Evolutionary conservation across 2,113 vertebrate species (phyloP).

Genomic region (Petrocephalus microphthalmus): DNA sequence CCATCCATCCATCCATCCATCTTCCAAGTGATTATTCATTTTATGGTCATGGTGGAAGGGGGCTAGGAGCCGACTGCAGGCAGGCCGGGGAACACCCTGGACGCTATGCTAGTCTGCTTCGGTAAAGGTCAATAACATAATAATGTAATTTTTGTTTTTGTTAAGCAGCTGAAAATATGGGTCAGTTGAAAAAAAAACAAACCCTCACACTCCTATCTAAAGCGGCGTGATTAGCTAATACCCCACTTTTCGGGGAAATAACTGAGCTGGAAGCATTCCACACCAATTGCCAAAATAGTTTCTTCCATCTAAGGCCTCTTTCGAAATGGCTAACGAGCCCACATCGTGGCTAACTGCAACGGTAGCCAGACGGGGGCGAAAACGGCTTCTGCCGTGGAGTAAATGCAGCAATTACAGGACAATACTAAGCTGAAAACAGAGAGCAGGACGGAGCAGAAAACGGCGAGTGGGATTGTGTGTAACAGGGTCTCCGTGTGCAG

Average conservation of each 20-base stretch:
- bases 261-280: conserved; percentile 42
- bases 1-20: too few relatives aligned
- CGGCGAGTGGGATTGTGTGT: conserved; percentile 40
- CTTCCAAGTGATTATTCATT: too few relatives aligned
- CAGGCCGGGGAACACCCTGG: background rate
- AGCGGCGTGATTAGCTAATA: conserved; percentile 9
- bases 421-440: conserved; percentile 41
- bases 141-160: background rate
- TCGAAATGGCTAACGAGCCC: conserved; percentile 41
- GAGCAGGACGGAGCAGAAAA: conserved; percentile 14
- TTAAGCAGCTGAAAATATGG: background rate
- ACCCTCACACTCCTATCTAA: background rate
- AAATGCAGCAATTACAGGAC: conserved; percentile 42
- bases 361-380: conserved; percentile 21
- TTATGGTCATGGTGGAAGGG: too few relatives aligned
- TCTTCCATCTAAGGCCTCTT: conserved; percentile 33
- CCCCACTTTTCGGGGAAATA: conserved; percentile 45
- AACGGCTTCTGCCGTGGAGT: background rate
- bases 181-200: background rate
- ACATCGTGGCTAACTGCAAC: conserved; percentile 42
- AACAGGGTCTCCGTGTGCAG: conserved; percentile 50
- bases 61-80: too few relatives aligned
- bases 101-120: background rate
- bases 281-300: conserved; percentile 22
- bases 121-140: background rate